A percentile compares a stretch with the other conserved stretches of the same genome.
These are phyloP conservation scores for Phalacrocorax carbo DNA, from an alignment of 2,113 vertebrate genomes.

Conservation along the genomic window DNA sequence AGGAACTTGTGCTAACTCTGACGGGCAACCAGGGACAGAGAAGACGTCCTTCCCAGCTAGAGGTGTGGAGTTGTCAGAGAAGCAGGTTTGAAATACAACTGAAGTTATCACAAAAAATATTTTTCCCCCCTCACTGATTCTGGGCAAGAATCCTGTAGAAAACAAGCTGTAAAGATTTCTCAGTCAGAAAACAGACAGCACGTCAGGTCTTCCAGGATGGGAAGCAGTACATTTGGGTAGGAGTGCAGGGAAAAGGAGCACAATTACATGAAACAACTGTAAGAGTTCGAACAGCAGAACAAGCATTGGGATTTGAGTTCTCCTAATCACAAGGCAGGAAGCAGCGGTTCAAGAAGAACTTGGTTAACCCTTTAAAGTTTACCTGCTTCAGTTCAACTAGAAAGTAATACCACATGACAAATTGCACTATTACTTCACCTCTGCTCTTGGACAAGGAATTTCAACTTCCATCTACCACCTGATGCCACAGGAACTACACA, in stretches of 20 bases:
- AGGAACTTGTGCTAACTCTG: neutral
- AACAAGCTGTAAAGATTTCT: neutral
- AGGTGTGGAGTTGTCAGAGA: neutral
- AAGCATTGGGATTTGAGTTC: neutral
- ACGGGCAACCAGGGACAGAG: neutral
- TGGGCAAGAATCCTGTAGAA: neutral
- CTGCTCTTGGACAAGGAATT: neutral
- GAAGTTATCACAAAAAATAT: neutral
- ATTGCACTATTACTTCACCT: neutral
- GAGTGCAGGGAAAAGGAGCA: neutral
- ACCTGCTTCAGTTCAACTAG: neutral
- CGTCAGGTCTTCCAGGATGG: neutral
- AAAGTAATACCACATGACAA: neutral
- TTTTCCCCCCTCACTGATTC: neutral
- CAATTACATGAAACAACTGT: neutral
- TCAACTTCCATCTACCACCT: neutral
- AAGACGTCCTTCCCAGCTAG: neutral
- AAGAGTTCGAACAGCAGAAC: neutral
- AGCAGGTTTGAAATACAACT: neutral
- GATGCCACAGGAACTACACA: neutral
- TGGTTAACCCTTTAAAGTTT: neutral
- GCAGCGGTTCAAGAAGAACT: neutral
- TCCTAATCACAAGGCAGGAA: neutral
- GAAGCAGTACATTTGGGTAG: neutral
- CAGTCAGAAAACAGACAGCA: neutral